phyloP scores from a whole-genome alignment of 2,888 invertebrate species.

The Lapara coniferarum region DNA sequence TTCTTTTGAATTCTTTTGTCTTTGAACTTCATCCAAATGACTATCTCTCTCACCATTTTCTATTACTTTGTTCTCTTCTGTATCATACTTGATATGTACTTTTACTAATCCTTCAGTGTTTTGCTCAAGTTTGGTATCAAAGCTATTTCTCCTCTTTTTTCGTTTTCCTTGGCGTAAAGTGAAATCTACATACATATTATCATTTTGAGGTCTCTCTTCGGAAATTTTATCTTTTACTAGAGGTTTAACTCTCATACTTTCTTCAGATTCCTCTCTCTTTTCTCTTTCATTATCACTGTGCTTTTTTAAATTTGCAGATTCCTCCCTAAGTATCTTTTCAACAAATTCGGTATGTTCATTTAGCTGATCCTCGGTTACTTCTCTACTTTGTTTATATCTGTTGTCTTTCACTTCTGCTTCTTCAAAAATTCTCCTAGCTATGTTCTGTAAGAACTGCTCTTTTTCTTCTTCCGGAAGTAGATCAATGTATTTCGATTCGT shows the following conservation, averaged over 20 bases:
- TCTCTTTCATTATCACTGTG: conserved; percentile 32
- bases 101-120: conserved; percentile 27
- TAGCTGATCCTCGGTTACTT: conserved; percentile 55
- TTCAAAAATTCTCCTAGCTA: conserved; percentile 63
- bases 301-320: conserved; percentile 48
- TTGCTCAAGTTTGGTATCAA: conserved; percentile 26
- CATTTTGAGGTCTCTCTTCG: conserved; percentile 31
- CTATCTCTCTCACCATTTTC: not conserved
- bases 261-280: conserved; percentile 27
- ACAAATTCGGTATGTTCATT: conserved; percentile 58
- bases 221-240: conserved; percentile 33
- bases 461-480: conserved; percentile 65
- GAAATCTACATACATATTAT: conserved; percentile 39
- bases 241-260: conserved; percentile 33
- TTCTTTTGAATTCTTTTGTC: not conserved
- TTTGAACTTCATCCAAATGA: not conserved
- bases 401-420: conserved; percentile 50
- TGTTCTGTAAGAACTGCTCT: conserved; percentile 59
- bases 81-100: conserved; percentile 8
- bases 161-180: conserved; percentile 35
- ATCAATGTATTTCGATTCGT: conserved; percentile 64
- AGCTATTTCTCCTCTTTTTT: conserved; percentile 28
- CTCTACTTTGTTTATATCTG: conserved; percentile 42
- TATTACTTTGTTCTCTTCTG: conserved; percentile 15
- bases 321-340: conserved; percentile 57